Conservation (phyloP, 2,113 vertebrate genomes). For the Otocyon megalotis region DNA sequence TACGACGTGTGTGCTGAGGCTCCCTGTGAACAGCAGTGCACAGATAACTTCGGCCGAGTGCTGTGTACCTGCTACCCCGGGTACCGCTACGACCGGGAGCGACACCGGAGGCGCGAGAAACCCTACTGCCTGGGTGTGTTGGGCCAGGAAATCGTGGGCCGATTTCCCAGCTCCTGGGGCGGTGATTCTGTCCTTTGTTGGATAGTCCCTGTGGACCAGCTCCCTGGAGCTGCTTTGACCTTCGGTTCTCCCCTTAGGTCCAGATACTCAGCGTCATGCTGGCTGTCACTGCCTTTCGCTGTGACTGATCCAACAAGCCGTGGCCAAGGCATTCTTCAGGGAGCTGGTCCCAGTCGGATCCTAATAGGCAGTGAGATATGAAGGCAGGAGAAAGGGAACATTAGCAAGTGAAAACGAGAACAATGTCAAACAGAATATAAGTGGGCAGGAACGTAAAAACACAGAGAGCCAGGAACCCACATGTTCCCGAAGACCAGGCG, state of each 20-base stretch:
- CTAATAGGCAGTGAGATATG: neutral
- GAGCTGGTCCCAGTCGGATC: neutral
- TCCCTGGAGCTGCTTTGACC: neutral
- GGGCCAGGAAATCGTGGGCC: fast-evolving
- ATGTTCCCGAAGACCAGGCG: neutral
- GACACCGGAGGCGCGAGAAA: slow-evolving; percentile 94
- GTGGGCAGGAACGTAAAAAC: neutral
- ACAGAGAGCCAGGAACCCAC: neutral
- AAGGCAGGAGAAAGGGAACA: neutral
- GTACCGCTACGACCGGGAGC: slow-evolving; percentile 96
- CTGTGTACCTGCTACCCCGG: slow-evolving; percentile 97
- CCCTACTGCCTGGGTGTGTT: slow-evolving; percentile 96
- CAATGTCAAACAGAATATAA: neutral
- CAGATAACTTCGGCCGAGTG: slow-evolving; percentile 97
- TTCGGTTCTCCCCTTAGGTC: neutral
- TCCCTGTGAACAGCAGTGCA: slow-evolving; percentile 98
- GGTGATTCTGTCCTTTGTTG: neutral
- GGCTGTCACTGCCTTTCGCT: neutral
- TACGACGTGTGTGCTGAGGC: slow-evolving; percentile 96
- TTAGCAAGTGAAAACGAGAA: neutral
- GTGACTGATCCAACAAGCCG: neutral
- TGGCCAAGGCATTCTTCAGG: neutral
- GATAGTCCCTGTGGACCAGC: neutral
- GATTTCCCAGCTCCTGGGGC: neutral
- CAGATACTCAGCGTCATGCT: neutral